Evolutionary conservation across 2,888 invertebrate genomes (phyloP).

Genomic region (Synergus laeviventris): DNA sequence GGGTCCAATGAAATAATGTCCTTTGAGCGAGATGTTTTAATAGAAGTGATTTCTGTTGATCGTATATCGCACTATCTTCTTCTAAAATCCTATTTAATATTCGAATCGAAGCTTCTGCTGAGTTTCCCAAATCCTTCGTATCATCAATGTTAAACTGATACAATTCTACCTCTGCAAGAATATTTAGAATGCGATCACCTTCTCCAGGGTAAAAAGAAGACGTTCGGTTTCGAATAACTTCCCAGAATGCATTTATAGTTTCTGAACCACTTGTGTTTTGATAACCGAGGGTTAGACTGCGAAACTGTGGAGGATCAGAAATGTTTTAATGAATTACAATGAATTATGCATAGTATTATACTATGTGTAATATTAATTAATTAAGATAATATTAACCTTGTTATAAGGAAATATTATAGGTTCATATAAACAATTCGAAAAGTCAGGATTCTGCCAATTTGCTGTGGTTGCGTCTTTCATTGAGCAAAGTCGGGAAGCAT

Average conservation of each 20-base stretch:
- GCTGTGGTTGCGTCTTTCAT: slow-evolving; percentile 81
- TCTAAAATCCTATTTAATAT: slow-evolving; percentile 83
- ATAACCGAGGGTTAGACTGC: slow-evolving; percentile 80
- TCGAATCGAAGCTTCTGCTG: slow-evolving; percentile 79
- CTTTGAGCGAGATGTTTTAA: slow-evolving; percentile 73
- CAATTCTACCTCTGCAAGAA: slow-evolving; percentile 79
- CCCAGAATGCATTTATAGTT: slow-evolving; percentile 79
- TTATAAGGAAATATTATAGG: slow-evolving; percentile 81
- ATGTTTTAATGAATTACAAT: not conserved
- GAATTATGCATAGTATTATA: no score
- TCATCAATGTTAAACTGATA: slow-evolving; percentile 77
- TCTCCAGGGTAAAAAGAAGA: slow-evolving; percentile 81
- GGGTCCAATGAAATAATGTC: slow-evolving; percentile 74
- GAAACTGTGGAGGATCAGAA: slow-evolving; percentile 75
- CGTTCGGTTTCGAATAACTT: slow-evolving; percentile 77
- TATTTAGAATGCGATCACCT: slow-evolving; percentile 80
- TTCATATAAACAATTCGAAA: slow-evolving; percentile 84
- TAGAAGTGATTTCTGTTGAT: slow-evolving; percentile 79
- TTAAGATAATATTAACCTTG: slow-evolving; percentile 76
- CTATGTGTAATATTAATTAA: not conserved
- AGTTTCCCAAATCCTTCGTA: slow-evolving; percentile 77
- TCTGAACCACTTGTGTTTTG: slow-evolving; percentile 79
- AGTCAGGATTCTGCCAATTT: slow-evolving; percentile 87
- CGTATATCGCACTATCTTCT: slow-evolving; percentile 83
- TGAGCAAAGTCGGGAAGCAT: slow-evolving; percentile 78